Evolutionary conservation across 2,888 invertebrate species (phyloP), one percentile per base, ranked within the genome.

Genomic region (Odontocolon sp.): DNA sequence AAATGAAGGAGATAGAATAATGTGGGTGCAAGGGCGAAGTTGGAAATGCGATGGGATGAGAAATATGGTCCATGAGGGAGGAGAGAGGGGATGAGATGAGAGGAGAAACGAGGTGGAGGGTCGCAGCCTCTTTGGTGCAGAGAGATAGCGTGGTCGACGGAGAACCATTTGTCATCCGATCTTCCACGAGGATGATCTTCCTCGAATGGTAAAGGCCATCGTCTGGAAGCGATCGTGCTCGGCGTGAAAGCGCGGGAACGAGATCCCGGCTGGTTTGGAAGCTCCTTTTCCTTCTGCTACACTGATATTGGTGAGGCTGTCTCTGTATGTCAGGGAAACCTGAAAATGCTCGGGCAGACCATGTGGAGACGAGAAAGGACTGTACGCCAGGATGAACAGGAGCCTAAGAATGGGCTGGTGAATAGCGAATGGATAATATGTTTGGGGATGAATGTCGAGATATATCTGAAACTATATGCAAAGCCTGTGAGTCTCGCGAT

Each of bases 81-180:
- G 18, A 23, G 16, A 8, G 26, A 59, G 54, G 64, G 18, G 16
- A 63, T 28, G 59, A 38, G 56, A 26, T 38, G 54, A 47, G 45
- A 50, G 28, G 47, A 42, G 16, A 23, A 42, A 63, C 2, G n/a
- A n/a, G n/a, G n/a, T n/a, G 61, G 31, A 67, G 31, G 63, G 50
- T 26, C 23, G 68, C 40, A 38, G 66, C 68, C 66, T 78, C 73
- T 61, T 73, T 76, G 81, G 80, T 78, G 64, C 74, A 71, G 68
- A 69, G 76, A 78, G 81, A 81, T 81, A 81, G 77, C 77, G 76
- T 71, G 77, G 73, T 57, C 74, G 69, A 52, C 72, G 75, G 69
- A 28, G 70, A 72, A 76, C 83, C 83, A 83, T 84, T 84, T 82
- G 83, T 84, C 83, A 83, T 82, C 66, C 79, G 83, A 82, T 84